phyloP scores from a whole-genome alignment of 2,797 vertebrate genomes.

The Manis crassicaudata region DNA sequence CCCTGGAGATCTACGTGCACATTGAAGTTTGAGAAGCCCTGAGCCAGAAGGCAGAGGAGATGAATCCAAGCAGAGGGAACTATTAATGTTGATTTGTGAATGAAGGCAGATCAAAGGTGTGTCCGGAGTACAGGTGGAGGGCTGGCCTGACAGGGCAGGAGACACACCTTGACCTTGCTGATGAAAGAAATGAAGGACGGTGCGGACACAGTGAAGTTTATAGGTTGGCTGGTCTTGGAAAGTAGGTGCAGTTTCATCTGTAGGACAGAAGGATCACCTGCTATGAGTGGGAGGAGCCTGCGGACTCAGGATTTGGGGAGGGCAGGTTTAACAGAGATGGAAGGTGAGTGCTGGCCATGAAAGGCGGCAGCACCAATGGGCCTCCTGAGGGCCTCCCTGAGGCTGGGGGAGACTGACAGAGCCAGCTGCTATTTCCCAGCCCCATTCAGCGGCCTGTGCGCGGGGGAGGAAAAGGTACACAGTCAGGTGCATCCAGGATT shows the following conservation, averaged over 20 bases:
- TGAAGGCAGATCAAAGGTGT: neutral
- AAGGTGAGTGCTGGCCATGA: neutral
- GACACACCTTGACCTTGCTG: neutral
- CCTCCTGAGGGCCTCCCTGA: neutral
- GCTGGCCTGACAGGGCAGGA: neutral
- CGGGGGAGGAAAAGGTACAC: neutral
- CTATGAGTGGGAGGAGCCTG: neutral
- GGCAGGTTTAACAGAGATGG: neutral
- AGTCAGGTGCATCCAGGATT: neutral
- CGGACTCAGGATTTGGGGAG: rapidly evolving
- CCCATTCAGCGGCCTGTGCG: neutral
- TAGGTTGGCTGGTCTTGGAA: neutral
- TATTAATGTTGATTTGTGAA: constrained; percentile 54
- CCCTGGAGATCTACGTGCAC: neutral
- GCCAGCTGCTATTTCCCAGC: neutral
- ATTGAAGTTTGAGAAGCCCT: constrained; percentile 50
- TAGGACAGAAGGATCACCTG: neutral
- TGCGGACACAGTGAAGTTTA: neutral
- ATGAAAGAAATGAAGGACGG: constrained; percentile 24
- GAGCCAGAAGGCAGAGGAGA: constrained; percentile 15
- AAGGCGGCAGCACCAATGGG: neutral
- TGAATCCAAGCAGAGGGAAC: neutral
- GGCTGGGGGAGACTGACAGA: neutral
- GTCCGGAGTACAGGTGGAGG: neutral
- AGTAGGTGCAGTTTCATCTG: neutral